A percentile compares a stretch with the other conserved stretches of the same genome.
These are phyloP conservation scores for Psylliodes chrysocephalus DNA, from an alignment of 2,888 invertebrate genomes.

Conservation along the genomic window DNA sequence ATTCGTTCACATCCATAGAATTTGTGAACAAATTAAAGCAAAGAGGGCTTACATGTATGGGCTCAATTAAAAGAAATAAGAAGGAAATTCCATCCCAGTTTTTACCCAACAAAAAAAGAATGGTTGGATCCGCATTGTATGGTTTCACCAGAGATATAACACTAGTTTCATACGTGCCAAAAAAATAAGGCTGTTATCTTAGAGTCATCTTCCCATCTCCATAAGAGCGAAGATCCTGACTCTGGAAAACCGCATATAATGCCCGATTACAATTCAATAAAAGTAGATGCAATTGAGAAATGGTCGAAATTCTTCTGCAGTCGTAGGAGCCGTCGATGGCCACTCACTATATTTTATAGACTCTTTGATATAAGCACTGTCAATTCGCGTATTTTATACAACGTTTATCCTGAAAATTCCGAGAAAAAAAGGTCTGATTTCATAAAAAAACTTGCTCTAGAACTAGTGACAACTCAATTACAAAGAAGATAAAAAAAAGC, in stretches of 20 bases:
- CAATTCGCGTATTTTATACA: too few relatives aligned
- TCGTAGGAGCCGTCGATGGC: not conserved
- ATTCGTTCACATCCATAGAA: constrained; percentile 9
- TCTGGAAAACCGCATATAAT: not conserved
- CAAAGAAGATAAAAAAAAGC: too few relatives aligned
- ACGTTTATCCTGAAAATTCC: too few relatives aligned
- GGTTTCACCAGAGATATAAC: not conserved
- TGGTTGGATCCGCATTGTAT: not conserved
- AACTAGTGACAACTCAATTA: too few relatives aligned
- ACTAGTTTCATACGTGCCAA: not conserved
- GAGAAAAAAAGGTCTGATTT: too few relatives aligned
- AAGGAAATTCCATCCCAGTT: not conserved
- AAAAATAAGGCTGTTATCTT: not conserved
- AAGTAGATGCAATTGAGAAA: not conserved
- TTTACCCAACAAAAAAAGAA: not conserved
- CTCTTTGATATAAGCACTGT: too few relatives aligned
- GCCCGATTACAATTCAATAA: not conserved
- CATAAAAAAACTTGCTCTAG: too few relatives aligned
- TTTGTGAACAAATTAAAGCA: not conserved
- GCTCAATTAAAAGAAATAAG: too few relatives aligned
- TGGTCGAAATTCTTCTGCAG: not conserved
- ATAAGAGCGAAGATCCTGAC: not conserved
- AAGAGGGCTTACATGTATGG: too few relatives aligned
- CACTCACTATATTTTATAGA: too few relatives aligned
- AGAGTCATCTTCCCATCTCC: not conserved